Base-by-base conservation (phyloP, 2,888 invertebrate genomes). In the Ametastegia equiseti region DNA sequence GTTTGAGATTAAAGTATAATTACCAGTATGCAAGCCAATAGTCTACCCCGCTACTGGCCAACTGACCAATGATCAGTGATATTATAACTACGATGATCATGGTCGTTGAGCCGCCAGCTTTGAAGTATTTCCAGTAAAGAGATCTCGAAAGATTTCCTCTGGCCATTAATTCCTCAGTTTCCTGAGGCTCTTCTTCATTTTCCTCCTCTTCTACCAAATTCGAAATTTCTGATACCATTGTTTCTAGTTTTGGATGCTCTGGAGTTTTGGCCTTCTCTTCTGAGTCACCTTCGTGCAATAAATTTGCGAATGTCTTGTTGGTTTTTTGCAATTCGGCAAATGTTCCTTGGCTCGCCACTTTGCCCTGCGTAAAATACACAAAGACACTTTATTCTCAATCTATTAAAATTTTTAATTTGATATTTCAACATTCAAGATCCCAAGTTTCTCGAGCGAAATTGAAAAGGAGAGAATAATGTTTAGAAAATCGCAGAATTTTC, bases 11-110 rank as follows among this genome's bases (percentile, higher is more conserved):
- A 60, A 33, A 71, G n/a, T 54, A 77, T 60, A 60, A 42, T 92
- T 91, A 96, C 97, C 97, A 97, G 86, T 94, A 91, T 1, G 95
- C 95, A 0, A 97, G 93, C 96, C 96, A 97, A 88, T 96, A 95
- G 90, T 97, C 97, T 71, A 94, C 93, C 77, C 94, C 93, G 63
- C 96, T 96, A 81, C 95, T 95, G 78, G 95, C 92, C 30, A 94
- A 89, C 92, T 97, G 97, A 4, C 96, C 96, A 7, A 95, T 84
- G 27, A 96, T 84, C 80, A 95, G 93, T 54, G 94, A 90, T 0
- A 95, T 36, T 0, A 94, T 39, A 4, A 96, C 93, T 9, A 94
- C 86, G 0, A 93, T 39, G 27, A 96, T 90, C 71, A 94, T 89
- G 7, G 92, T 88, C 87, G 93, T 91, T 33, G 94, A 93, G 3